phyloP scores from a whole-genome alignment of 2,888 invertebrate species.

The Anticlea derivata region DNA sequence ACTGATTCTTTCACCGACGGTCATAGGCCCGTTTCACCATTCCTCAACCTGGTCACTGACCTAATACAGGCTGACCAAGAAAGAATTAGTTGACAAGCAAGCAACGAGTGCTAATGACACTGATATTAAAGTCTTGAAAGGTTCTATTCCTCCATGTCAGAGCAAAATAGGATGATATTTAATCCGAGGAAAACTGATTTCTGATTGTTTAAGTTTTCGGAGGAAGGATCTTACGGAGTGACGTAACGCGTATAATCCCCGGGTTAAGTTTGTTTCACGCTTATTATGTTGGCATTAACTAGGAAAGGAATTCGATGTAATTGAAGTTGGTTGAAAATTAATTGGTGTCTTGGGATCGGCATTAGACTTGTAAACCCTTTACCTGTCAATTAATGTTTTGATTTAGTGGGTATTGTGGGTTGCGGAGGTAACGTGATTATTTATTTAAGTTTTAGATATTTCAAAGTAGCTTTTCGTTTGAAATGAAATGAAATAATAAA shows the following conservation, averaged over 20 bases:
- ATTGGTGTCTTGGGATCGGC: conserved; percentile 22
- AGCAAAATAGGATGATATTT: conserved; percentile 28
- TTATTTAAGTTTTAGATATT: not conserved
- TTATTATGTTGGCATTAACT: conserved; percentile 32
- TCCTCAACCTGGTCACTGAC: too few species aligned
- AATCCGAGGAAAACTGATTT: conserved; percentile 28
- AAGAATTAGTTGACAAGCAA: too few species aligned
- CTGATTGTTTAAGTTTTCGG: conserved; percentile 17
- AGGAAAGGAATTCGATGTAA: conserved; percentile 32
- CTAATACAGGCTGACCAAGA: too few species aligned
- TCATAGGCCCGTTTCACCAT: too few species aligned
- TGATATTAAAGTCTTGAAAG: conserved; percentile 17
- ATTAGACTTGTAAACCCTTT: conserved; percentile 13
- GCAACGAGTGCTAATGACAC: not conserved
- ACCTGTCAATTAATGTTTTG: conserved; percentile 20
- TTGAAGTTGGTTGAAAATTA: conserved; percentile 34
- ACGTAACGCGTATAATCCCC: conserved; percentile 25
- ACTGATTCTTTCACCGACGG: too few species aligned
- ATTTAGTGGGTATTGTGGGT: conserved; percentile 10
- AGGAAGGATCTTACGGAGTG: conserved; percentile 9
- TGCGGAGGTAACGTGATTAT: not conserved
- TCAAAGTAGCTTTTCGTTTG: too few species aligned
- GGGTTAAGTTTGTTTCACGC: conserved; percentile 28
- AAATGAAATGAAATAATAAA: too few species aligned
- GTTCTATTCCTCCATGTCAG: conserved; percentile 14